A percentile compares a stretch with the other conserved stretches of the same genome.
Conservation (phyloP, 2,113 vertebrate species). For the human region GRCh38 chr14:57235501-57236000, state of each 20-base stretch:
- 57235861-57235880: not conserved
- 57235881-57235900: conserved; percentile 50
- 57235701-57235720: conserved; percentile 95
- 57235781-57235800: conserved; percentile 99
- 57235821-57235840: conserved; percentile 80
- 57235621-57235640: not conserved
- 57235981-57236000: not conserved
- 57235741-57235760: conserved; percentile 97
- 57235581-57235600: conserved; percentile 43
- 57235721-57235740: conserved; percentile 98
- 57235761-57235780: conserved; percentile 94
- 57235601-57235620: not conserved
- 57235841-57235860: not conserved
- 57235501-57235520: conserved; percentile 46
- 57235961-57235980: not conserved
- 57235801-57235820: conserved; percentile 99
- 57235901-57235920: not conserved
- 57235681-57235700: conserved; percentile 15
- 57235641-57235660: not conserved
- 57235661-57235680: conserved; percentile 10
- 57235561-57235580: not conserved
- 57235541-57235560: conserved; percentile 24
- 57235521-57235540: conserved; percentile 20
- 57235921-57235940: conserved; percentile 50
- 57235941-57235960: conserved; percentile 31